These are phyloP conservation scores for Andricus curvator DNA, from an alignment of 2,888 invertebrate species.

Conservation along the genomic window DNA sequence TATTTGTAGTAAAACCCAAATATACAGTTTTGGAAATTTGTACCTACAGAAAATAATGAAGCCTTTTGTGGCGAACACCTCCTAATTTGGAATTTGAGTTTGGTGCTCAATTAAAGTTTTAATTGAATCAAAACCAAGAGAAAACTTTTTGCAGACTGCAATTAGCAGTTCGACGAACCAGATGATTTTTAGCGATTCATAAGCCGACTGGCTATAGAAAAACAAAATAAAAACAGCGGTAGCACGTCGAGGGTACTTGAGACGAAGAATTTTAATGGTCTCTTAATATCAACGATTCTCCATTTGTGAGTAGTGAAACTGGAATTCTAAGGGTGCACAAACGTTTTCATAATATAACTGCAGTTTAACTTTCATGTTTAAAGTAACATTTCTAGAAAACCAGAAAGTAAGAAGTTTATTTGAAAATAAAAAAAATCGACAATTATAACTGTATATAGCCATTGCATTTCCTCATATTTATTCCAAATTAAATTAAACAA, in stretches of 20 bases:
- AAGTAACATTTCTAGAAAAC: background rate
- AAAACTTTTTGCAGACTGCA: background rate
- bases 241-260: background rate
- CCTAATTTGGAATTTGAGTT: background rate
- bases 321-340: background rate
- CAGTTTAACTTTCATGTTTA: background rate
- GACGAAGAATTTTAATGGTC: slow-evolving; percentile 11
- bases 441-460: too few relatives aligned
- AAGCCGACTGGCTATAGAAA: background rate
- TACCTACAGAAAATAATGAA: too few relatives aligned
- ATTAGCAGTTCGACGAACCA: background rate
- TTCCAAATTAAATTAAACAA: too few relatives aligned
- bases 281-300: slow-evolving; percentile 5
- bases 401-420: background rate
- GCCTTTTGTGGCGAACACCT: background rate
- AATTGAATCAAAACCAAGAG: background rate
- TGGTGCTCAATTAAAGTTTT: background rate
- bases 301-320: background rate
- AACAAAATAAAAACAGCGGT: background rate
- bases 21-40: too few relatives aligned
- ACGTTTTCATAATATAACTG: background rate
- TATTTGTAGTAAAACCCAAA: too few relatives aligned
- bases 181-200: slow-evolving; percentile 6
- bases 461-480: too few relatives aligned
- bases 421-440: background rate